Conservation (phyloP, 2,797 vertebrate genomes). For the Diceros bicornis region DNA sequence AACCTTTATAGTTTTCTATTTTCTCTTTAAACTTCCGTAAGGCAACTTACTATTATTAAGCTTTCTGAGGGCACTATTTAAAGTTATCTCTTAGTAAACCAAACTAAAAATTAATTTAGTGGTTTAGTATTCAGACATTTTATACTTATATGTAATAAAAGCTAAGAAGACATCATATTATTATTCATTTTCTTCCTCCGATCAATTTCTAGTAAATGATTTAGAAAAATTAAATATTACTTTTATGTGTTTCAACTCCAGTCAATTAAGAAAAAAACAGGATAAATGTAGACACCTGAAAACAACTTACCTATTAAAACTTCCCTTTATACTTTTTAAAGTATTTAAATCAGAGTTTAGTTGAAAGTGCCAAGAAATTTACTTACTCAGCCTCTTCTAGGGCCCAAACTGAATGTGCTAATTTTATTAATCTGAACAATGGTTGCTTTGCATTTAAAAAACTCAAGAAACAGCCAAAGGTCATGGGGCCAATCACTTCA, state of each 20-base stretch:
- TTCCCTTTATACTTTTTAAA: constrained; percentile 59
- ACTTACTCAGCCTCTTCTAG: constrained; percentile 75
- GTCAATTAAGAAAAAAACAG: constrained; percentile 57
- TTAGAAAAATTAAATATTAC: constrained; percentile 72
- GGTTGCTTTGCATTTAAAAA: constrained; percentile 77
- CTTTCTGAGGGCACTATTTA: not conserved
- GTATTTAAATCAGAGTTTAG: constrained; percentile 55
- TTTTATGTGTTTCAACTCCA: not conserved
- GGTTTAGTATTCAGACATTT: constrained; percentile 75
- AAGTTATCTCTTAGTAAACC: not conserved
- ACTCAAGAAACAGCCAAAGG: constrained; percentile 78
- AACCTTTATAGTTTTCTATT: not conserved
- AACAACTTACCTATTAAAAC: constrained; percentile 71
- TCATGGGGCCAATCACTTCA: constrained; percentile 83
- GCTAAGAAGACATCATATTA: constrained; percentile 68
- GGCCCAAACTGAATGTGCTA: constrained; percentile 83
- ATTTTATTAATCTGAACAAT: constrained; percentile 86
- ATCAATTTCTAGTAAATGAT: constrained; percentile 79
- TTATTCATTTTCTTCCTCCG: constrained; percentile 80
- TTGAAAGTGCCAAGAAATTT: constrained; percentile 52
- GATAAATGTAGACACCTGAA: constrained; percentile 55
- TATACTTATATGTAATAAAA: constrained; percentile 82
- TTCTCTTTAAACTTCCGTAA: not conserved
- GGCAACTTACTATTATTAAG: not conserved
- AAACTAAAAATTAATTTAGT: constrained; percentile 70